Conservation (phyloP, 2,888 invertebrate genomes). For the Drosophila pegasa region DNA sequence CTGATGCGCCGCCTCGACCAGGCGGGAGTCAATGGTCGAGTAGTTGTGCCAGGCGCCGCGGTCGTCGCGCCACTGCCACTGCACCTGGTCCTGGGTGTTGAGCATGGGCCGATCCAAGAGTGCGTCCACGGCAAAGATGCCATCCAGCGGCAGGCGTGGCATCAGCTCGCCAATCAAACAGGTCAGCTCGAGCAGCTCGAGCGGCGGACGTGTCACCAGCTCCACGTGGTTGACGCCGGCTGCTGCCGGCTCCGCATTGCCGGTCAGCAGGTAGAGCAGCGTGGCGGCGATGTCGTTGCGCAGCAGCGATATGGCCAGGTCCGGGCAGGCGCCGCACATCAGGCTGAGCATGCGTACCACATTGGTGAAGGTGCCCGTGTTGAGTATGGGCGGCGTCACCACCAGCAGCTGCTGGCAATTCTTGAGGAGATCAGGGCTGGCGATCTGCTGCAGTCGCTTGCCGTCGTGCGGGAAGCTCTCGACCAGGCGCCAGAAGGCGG, state of each 20-base stretch:
- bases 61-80: slow-evolving; percentile 99
- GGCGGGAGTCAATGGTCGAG: slow-evolving; percentile 95
- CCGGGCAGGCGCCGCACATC: slow-evolving; percentile 98
- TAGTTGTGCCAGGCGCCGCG: slow-evolving; percentile 97
- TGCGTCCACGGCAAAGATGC: slow-evolving; percentile 97
- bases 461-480: slow-evolving; percentile 98
- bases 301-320: slow-evolving; percentile 95
- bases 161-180: slow-evolving; percentile 98
- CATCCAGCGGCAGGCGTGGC: slow-evolving; percentile 97
- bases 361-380: slow-evolving; percentile 97
- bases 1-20: slow-evolving; percentile 97
- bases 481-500: slow-evolving; percentile 97
- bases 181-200: slow-evolving; percentile 98
- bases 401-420: slow-evolving; percentile 97
- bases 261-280: slow-evolving; percentile 96
- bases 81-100: slow-evolving; percentile 90
- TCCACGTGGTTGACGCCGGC: slow-evolving; percentile 88
- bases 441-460: slow-evolving; percentile 95
- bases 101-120: slow-evolving; percentile 91
- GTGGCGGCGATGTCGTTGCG: slow-evolving; percentile 98
- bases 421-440: slow-evolving; percentile 93
- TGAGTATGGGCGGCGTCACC: slow-evolving; percentile 97
- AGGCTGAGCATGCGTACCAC: slow-evolving; percentile 98
- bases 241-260: slow-evolving; percentile 88
- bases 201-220: slow-evolving; percentile 95